A percentile compares a stretch with the other conserved stretches of the same genome.
These are phyloP conservation scores for Callospermophilus lateralis DNA, from an alignment of 2,113 vertebrate species.

Conservation along the genomic window DNA sequence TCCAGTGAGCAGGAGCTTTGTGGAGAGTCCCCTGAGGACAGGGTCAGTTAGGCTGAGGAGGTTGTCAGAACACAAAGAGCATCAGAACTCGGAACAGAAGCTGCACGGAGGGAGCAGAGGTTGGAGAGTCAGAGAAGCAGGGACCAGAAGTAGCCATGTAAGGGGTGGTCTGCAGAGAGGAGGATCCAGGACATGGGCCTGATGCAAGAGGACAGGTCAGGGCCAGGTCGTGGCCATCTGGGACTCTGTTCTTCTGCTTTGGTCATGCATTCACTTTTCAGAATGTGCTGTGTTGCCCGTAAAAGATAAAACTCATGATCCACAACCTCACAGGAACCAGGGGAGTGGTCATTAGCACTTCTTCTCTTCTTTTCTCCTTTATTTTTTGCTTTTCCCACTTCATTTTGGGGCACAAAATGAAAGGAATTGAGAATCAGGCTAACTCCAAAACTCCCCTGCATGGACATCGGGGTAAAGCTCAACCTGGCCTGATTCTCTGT, in stretches of 20 bases:
- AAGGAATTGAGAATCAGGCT: background rate
- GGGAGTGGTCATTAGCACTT: background rate
- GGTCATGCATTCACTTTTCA: background rate
- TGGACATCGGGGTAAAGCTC: background rate
- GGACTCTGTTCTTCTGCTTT: background rate
- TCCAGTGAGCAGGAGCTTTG: too few relatives aligned
- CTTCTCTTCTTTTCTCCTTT: background rate
- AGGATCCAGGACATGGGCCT: background rate
- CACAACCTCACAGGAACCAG: background rate
- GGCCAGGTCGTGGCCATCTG: background rate
- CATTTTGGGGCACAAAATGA: background rate
- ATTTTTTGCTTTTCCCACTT: background rate
- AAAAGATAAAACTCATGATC: background rate
- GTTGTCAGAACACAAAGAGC: background rate
- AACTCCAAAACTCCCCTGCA: background rate
- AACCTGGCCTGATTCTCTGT: background rate
- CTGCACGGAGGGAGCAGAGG: background rate
- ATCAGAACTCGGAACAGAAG: background rate
- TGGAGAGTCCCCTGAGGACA: background rate
- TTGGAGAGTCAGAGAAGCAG: background rate
- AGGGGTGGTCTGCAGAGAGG: background rate
- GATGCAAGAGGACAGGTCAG: background rate
- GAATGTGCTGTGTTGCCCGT: accelerated
- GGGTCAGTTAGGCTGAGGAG: background rate
- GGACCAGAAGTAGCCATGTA: background rate